Base-by-base conservation (phyloP, 2,797 vertebrate genomes). In the Margarornis squamiger region DNA sequence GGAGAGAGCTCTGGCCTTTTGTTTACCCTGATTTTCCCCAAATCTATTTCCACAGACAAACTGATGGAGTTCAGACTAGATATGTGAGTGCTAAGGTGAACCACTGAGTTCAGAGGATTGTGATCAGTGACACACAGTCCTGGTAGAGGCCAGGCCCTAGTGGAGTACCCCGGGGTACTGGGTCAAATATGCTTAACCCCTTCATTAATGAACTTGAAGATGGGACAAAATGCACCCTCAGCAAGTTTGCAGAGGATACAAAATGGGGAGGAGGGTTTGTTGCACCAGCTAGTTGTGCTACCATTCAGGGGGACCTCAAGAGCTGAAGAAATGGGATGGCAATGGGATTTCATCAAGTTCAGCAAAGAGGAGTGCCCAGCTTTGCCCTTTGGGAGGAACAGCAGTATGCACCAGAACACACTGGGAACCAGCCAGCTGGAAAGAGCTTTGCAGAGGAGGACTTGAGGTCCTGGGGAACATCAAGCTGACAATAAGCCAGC, bases 71-170 rank as follows among this genome's bases (percentile, higher is more conserved):
- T 73, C 54, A n/a, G 49, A 23, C 11, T 77, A 49, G 26, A 38
- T 45, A 19, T 19, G 20, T 55, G 45, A 41, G 66, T 36, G 45
- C 45, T 36, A 20, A 46, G 30, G 30, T 32, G 30, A 52, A 59
- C 66, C 45, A 22, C 21, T 54, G 34, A 54, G 46, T 48, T 59
- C 59, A 78, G 66, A 66, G 52, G 12, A 20, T 13, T 59, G 18
- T 6, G 19, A 32, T 27, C 0, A 0, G 18, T 36, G 59, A 32
- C 52, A 41, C 0, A 0, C 65, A 52, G 39, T 29, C 45, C 52
- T 72, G 17, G 5, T 36, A 45, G 68, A 87, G 58, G 27, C 19
- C n/a, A 48, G 46, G 23, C 26, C 49, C 22, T 65, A 10, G 12
- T 51, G 55, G 32, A 75, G 15, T 23, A 62, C 11, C 6, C 15